A percentile compares a stretch with the other conserved stretches of the same genome.
Conservation (phyloP, 2,113 vertebrate genomes). For the Scopus umbretta region DNA sequence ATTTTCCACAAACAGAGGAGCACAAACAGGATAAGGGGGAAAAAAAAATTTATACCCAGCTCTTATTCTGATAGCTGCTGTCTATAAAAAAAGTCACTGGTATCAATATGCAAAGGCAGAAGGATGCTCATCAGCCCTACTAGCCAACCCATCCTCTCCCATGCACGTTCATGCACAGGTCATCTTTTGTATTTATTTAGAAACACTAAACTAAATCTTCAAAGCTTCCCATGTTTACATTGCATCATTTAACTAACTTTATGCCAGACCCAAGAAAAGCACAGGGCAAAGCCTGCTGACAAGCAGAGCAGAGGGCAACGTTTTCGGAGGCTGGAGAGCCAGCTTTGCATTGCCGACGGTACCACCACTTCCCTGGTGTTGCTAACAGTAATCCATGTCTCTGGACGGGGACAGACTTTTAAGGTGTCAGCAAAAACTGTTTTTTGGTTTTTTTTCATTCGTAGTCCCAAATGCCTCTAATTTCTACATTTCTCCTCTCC, state of each 20-base stretch:
- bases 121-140: accelerated
- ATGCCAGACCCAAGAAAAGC: background rate
- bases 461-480: background rate
- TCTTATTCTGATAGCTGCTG: background rate
- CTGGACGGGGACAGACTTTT: background rate
- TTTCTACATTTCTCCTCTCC: background rate
- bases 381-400: accelerated
- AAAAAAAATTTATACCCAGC: background rate
- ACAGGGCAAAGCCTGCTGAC: background rate
- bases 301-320: background rate
- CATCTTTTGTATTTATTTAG: background rate
- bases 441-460: no score
- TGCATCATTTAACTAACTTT: background rate
- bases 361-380: background rate
- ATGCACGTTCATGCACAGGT: accelerated
- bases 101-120: background rate
- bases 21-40: background rate
- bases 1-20: background rate
- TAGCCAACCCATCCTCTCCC: background rate
- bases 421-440: background rate
- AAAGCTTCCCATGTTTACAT: background rate
- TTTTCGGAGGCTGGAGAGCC: background rate
- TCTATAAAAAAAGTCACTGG: accelerated
- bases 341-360: accelerated
- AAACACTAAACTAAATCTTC: background rate